Percentiles rank a stretch among this genome's conserved stretches.
Evolutionary conservation across 2,888 invertebrate genomes (phyloP).

Genomic region (Amiota minor): DNA sequence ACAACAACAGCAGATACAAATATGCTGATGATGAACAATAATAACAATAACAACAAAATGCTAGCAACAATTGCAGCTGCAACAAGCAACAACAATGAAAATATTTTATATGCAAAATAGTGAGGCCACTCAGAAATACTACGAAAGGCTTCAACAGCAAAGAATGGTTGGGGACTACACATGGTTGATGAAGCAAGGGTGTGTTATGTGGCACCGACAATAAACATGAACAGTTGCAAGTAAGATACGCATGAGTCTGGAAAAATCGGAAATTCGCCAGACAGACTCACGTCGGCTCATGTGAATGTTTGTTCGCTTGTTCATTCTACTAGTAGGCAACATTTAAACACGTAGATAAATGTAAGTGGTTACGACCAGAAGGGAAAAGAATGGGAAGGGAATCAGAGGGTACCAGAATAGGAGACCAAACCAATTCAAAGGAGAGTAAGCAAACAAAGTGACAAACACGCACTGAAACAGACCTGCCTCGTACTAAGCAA

Average conservation of each 20-base stretch:
- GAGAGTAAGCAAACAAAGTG: no score
- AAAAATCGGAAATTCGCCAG: slow-evolving; percentile 13
- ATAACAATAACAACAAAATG: slow-evolving; percentile 19
- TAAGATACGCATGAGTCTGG: slow-evolving; percentile 6
- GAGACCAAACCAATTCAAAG: no score
- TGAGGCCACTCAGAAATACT: slow-evolving; percentile 27
- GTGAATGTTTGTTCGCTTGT: background rate
- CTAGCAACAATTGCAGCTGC: slow-evolving; percentile 29
- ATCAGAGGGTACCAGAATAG: no score
- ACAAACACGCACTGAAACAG: no score
- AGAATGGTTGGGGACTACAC: no score
- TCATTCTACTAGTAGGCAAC: no score
- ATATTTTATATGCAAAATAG: slow-evolving; percentile 17
- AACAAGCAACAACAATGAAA: slow-evolving; percentile 37
- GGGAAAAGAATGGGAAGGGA: no score
- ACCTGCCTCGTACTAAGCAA: background rate
- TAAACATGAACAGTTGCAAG: slow-evolving; percentile 1
- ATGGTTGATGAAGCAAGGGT: no score
- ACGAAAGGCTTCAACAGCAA: no score
- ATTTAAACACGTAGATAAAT: no score
- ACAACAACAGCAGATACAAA: slow-evolving; percentile 22
- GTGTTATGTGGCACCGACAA: no score
- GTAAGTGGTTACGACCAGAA: no score
- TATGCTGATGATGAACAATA: background rate
- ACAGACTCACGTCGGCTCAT: background rate